Conservation (phyloP, 1,140 invertebrate genomes). For the Brachionus plicatilis region DNA sequence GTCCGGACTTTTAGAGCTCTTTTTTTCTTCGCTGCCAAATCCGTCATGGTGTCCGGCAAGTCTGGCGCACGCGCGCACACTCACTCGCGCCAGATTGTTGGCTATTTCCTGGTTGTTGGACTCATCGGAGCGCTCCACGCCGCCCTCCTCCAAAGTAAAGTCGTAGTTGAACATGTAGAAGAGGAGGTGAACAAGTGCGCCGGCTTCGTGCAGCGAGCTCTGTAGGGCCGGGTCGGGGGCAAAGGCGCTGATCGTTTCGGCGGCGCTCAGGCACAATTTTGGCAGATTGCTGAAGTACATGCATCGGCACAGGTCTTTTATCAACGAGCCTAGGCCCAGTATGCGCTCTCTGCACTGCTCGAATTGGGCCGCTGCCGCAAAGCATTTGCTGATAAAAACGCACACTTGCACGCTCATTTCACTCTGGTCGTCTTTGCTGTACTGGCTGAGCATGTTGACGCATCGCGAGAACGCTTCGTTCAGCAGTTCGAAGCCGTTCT, state of each 20-base stretch:
- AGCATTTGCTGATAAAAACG: slow-evolving; percentile 80
- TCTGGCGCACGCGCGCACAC: slow-evolving; percentile 73
- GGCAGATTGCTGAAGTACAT: slow-evolving; percentile 78
- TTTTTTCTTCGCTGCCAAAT: slow-evolving; percentile 57
- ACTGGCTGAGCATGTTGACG: slow-evolving; percentile 75
- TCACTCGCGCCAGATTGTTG: slow-evolving; percentile 81
- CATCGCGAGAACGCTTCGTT: slow-evolving; percentile 79
- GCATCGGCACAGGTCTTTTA: slow-evolving; percentile 80
- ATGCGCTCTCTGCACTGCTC: slow-evolving; percentile 69
- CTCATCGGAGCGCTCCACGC: slow-evolving; percentile 74
- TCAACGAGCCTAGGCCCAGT: slow-evolving; percentile 62
- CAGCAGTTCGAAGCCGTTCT: slow-evolving; percentile 77
- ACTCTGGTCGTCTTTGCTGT: slow-evolving; percentile 68
- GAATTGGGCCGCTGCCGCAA: slow-evolving; percentile 88
- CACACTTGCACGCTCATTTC: slow-evolving; percentile 75
- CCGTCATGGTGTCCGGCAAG: slow-evolving; percentile 50
- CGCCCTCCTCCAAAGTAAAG: slow-evolving; percentile 92
- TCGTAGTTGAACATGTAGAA: slow-evolving; percentile 89
- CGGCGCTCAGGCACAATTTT: slow-evolving; percentile 71
- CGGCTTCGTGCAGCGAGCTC: slow-evolving; percentile 79
- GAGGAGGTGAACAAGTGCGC: slow-evolving; percentile 84
- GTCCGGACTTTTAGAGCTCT: slow-evolving; percentile 58
- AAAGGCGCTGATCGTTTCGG: slow-evolving; percentile 76
- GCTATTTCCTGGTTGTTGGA: slow-evolving; percentile 80
- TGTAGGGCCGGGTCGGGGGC: slow-evolving; percentile 77